Evolutionary conservation across 2,797 vertebrate species (phyloP), one percentile per base, ranked within the genome.

Genomic region (Falco concolor): DNA sequence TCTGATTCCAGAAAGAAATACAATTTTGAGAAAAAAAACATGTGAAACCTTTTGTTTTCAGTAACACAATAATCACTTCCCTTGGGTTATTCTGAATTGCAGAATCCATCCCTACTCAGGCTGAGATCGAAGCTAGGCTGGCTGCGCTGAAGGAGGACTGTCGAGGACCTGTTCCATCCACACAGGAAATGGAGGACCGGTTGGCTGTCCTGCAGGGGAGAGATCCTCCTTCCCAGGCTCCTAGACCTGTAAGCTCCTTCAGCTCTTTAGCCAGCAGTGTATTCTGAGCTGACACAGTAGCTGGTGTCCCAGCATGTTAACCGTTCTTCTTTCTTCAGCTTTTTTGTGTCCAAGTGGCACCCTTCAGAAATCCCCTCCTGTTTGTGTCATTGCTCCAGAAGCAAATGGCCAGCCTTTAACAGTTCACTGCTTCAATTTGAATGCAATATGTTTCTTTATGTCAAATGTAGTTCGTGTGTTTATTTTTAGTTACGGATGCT

Each of bases 121-220:
- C 98, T 74, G 99, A 99, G 84, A 98, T 99, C 2, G 99, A 99
- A 97, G 97, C 98, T 83, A 98, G 99, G 30, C 98, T 99, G 73
- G 98, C 98, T 72, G 98, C 99, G 12, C 97, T 99, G 83, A 99
- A 98, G 97, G 97, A 97, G 49, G 97, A 97, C 53, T 97, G 98
- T 83, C 81, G 74, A 61, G 96, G 97, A 69, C 97, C 98, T 36
- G 95, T 98, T 92, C 98, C 98, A 67, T 99, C 99, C 75, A 79
- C 97, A 6, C 87, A 96, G 65, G 99, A 99, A 70, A 99, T 99
- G 98, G 99, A 99, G 95, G 98, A 98, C 61, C 98, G 99, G 4
- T 97, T 99, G 94, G 99, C 99, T 54, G 96, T 90, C 53, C 94
- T 99, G 77, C 98, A 98, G 94, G 99, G 98, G 78, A 98, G 97